A percentile compares a stretch with the other conserved stretches of the same genome.
These are phyloP conservation scores for Toxostoma redivivum DNA, from an alignment of 2,113 vertebrate species.

Conservation along the genomic window DNA sequence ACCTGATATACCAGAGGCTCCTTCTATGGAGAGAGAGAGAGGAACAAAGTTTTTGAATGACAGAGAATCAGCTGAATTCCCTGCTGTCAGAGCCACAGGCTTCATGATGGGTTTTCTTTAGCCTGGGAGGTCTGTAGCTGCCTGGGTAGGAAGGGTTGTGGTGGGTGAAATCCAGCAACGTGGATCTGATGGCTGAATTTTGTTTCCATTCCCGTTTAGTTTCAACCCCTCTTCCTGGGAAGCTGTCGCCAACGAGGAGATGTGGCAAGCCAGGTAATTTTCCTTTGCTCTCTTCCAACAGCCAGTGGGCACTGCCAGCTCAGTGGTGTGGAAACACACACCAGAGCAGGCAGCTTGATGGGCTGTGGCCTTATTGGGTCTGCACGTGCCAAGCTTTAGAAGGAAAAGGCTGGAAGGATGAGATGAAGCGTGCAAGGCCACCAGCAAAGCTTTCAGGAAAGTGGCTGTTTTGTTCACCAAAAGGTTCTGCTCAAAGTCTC, in stretches of 20 bases:
- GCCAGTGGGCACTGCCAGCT: background rate
- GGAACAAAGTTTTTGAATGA: background rate
- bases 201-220: conserved; percentile 66
- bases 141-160: background rate
- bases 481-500: background rate
- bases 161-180: background rate
- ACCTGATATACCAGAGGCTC: background rate
- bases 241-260: conserved; percentile 94
- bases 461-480: background rate
- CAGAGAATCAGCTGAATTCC: background rate
- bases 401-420: background rate
- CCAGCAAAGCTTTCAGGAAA: background rate
- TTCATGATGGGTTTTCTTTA: background rate
- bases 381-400: background rate
- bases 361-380: background rate
- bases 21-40: background rate
- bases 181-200: background rate
- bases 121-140: background rate
- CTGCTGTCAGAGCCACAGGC: background rate
- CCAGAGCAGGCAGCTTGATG: background rate
- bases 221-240: conserved; percentile 93
- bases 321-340: background rate
- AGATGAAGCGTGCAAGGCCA: background rate
- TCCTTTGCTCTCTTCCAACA: background rate
- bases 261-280: conserved; percentile 98